Base-by-base conservation (phyloP, 23 tunicate species). In the Botrylloides violaceus region DNA sequence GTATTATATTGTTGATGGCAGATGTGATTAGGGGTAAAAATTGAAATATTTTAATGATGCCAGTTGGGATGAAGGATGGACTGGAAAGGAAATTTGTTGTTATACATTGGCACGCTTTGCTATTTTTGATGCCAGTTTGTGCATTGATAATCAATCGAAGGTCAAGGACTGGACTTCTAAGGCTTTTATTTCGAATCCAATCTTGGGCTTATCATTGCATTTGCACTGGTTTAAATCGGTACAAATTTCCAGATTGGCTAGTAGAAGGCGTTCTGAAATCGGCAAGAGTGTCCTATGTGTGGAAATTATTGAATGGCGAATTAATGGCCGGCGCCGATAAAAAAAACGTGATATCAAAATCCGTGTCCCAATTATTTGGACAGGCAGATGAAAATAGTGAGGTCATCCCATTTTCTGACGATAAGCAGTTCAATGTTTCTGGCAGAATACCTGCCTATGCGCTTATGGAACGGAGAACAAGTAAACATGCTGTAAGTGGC, bases 391-490 rank as follows among this genome's bases (percentile, higher is more conserved):
- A 25, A 31, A 63, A 31, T 63, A 31, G 70, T 3, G 33, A 63
- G 32, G 70, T 31, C 20, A 34, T 63, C 70, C 70, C 70, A 19
- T 63, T 63, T 63, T 63, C 70, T 63, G 64, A 59, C 27, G 30
- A 59, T 21, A 59, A 59, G 7, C 64, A 59, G 30, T 59, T 59
- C 30, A 33, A 63, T 63, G 29, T 27, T 7, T 27, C 32, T 9
- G 70, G 70, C 34, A 25, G 70, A 28, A 63, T 63, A 3, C 70
- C 70, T 29, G 35, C 35, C 9, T 63, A 63, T 63, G 70, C 70
- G 34, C 33, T 63, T 19, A 31, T 63, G 34, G 70, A 63, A 31
- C 26, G 70, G 29, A 63, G 70, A 31, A 63, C 4, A 3, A 63
- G 70, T 28, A 63, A 63, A 28, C 70, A 31, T 27, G 34, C 70